phyloP scores from a whole-genome alignment of 2,888 invertebrate genomes.

The Drosophila meridiana region DNA sequence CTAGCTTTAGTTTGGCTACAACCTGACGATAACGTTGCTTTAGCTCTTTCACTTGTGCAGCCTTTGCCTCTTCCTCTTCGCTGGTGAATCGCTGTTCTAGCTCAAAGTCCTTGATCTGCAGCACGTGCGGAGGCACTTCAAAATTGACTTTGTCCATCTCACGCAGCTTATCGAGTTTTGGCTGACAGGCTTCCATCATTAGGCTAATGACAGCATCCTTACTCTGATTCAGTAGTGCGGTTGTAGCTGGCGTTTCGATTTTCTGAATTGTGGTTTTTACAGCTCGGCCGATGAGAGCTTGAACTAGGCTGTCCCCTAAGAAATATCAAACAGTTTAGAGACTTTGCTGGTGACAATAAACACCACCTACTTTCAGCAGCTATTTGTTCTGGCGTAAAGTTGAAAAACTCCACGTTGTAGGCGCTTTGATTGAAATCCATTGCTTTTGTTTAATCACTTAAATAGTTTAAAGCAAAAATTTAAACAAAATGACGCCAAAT shows the following conservation, averaged over 20 bases:
- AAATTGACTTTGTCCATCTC: conserved; percentile 73
- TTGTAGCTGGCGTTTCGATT: conserved; percentile 61
- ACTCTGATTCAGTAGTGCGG: conserved; percentile 40
- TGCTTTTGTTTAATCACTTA: conserved; percentile 7
- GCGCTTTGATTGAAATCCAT: conserved; percentile 60
- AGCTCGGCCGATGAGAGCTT: conserved; percentile 46
- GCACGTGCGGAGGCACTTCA: conserved; percentile 77
- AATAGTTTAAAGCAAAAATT: neutral
- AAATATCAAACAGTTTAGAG: neutral
- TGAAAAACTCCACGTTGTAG: conserved; percentile 55
- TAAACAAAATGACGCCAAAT: conserved; percentile 35
- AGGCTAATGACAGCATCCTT: conserved; percentile 60
- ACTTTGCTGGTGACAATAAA: neutral
- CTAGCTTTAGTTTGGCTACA: neutral
- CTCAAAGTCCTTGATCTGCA: conserved; percentile 72
- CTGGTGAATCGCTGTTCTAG: conserved; percentile 62
- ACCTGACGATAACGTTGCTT: conserved; percentile 75
- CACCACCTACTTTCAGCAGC: conserved; percentile 51
- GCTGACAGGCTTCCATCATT: conserved; percentile 59
- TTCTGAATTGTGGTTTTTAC: conserved; percentile 57
- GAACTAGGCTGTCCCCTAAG: conserved; percentile 67
- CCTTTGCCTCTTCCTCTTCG: conserved; percentile 63
- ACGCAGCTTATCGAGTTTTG: conserved; percentile 53
- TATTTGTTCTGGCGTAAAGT: conserved; percentile 61
- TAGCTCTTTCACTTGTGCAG: conserved; percentile 55